Evolutionary conservation across 2,888 invertebrate genomes (phyloP).

Genomic region (Ceratothoa steindachneri): DNA sequence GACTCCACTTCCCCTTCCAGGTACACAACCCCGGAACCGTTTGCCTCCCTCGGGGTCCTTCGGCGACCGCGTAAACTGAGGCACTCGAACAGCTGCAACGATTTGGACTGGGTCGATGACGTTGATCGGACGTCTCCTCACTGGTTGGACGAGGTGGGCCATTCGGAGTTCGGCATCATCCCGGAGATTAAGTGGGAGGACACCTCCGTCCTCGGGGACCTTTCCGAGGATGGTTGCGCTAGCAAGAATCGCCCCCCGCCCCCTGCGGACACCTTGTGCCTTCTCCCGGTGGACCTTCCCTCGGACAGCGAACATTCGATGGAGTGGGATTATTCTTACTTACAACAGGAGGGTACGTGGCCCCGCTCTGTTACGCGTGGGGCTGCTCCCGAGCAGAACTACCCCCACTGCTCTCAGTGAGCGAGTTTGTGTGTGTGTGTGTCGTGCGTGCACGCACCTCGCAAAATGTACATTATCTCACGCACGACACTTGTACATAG

Average conservation of each 20-base stretch:
- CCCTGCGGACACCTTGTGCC: conserved; percentile 20
- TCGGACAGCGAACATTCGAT: conserved; percentile 29
- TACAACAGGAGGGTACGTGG: neutral
- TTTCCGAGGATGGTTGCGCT: neutral
- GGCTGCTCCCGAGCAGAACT: no score
- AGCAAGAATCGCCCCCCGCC: conserved; percentile 13
- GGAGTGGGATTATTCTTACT: conserved; percentile 38
- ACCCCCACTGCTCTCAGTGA: no score
- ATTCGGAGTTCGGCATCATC: neutral
- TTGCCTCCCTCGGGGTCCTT: neutral
- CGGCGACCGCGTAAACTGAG: neutral
- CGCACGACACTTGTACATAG: no score
- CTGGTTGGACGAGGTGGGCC: neutral
- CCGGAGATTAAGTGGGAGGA: neutral
- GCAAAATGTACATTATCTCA: no score
- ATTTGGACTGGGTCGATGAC: neutral
- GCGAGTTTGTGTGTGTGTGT: no score
- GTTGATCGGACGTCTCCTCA: neutral
- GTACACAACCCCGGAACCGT: neutral
- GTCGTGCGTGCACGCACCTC: no score
- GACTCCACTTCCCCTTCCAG: neutral
- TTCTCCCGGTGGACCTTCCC: conserved; percentile 19
- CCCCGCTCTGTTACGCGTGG: no score
- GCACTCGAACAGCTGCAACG: neutral
- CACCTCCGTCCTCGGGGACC: neutral